phyloP scores from a whole-genome alignment of 2,797 vertebrate species.

The Amblyopsis hoosieri region DNA sequence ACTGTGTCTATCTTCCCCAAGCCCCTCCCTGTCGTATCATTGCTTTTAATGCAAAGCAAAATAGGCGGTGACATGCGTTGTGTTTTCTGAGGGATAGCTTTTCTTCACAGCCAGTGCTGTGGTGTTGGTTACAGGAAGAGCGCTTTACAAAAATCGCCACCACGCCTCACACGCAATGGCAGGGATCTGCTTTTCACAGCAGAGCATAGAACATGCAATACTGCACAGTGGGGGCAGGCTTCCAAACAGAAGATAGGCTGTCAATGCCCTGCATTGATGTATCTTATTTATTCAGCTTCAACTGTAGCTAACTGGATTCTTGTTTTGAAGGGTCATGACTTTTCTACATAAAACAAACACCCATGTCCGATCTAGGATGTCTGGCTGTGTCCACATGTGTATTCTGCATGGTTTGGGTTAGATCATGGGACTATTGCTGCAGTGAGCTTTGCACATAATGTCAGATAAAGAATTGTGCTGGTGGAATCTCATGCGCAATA shows the following conservation, averaged over 20 bases:
- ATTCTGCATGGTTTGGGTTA: constrained; percentile 12
- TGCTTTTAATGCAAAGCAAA: constrained; percentile 47
- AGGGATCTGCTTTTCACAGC: constrained; percentile 55
- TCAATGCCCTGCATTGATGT: constrained; percentile 78
- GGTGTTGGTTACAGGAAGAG: constrained; percentile 76
- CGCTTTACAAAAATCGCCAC: constrained; percentile 53
- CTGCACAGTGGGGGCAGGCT: constrained; percentile 59
- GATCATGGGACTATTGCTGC: constrained; percentile 4
- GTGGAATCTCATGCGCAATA: too few relatives aligned
- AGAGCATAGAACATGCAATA: constrained; percentile 49
- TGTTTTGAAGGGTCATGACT: constrained; percentile 59
- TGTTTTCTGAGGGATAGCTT: constrained; percentile 47
- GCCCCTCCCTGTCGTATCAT: background rate
- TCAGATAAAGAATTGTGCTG: constrained; percentile 19
- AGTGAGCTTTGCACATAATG: constrained; percentile 35
- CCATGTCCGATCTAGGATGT: constrained; percentile 25
- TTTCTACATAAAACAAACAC: constrained; percentile 52
- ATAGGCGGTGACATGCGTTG: constrained; percentile 60
- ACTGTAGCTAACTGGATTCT: constrained; percentile 76
- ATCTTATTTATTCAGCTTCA: constrained; percentile 79
- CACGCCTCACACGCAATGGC: constrained; percentile 46
- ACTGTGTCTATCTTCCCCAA: constrained; percentile 62
- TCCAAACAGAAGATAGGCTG: constrained; percentile 63
- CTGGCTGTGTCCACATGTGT: constrained; percentile 21
- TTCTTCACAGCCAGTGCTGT: constrained; percentile 41